Percentiles rank a stretch among this genome's conserved stretches.
phyloP scores from a whole-genome alignment of 2,113 vertebrate species.

The Numenius arquata region DNA sequence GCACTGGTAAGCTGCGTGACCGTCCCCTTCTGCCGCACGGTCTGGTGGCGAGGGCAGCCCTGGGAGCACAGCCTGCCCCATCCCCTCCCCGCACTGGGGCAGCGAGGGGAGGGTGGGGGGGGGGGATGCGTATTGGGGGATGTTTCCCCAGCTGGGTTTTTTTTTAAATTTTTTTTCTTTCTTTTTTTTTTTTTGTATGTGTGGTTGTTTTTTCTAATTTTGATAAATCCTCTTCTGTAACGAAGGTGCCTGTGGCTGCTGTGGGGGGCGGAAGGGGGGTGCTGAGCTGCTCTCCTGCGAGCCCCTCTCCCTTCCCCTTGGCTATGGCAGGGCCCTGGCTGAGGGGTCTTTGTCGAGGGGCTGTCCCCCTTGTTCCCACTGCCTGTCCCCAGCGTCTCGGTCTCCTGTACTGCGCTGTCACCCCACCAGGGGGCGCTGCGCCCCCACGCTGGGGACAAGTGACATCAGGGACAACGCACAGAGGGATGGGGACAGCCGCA shows the following conservation, averaged over 20 bases:
- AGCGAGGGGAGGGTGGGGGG: neutral
- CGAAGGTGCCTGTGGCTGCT: neutral
- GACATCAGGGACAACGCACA: accelerated
- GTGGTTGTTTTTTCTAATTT: constrained; percentile 39
- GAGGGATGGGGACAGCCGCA: too few species aligned
- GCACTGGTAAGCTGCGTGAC: neutral
- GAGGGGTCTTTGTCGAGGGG: too few species aligned
- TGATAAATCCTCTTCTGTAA: constrained; percentile 36
- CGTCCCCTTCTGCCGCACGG: neutral
- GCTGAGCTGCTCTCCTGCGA: neutral
- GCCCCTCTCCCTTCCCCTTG: neutral
- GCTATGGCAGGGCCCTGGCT: neutral
- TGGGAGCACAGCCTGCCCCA: neutral
- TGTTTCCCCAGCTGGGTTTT: neutral
- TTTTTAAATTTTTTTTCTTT: neutral
- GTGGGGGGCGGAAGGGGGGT: accelerated
- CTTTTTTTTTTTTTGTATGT: neutral
- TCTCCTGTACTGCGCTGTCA: neutral
- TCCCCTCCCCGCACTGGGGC: neutral
- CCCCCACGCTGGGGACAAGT: neutral
- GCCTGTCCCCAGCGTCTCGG: neutral
- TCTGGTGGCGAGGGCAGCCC: neutral
- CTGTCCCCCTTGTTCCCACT: neutral
- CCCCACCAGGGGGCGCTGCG: neutral
- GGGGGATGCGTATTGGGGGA: neutral